A percentile compares a stretch with the other conserved stretches of the same genome.
Conservation (phyloP, 1,140 invertebrate species). For the Thrips palmi region DNA sequence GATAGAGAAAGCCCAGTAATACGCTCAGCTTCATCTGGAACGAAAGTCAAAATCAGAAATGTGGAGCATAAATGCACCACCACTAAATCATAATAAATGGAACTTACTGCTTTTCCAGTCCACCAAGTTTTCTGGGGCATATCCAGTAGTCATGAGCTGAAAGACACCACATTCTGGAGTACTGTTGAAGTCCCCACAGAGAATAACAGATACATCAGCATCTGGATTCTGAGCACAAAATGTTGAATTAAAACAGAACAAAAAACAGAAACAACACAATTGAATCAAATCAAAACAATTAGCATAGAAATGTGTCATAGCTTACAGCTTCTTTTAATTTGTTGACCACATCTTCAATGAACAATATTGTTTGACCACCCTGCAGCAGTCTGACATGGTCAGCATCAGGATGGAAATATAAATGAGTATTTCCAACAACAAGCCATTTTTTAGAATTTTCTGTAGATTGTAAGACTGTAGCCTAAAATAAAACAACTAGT, state of each 20-base stretch:
- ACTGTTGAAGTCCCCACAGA: slow-evolving; percentile 80
- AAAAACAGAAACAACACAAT: slow-evolving; percentile 9
- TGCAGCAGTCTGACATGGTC: slow-evolving; percentile 72
- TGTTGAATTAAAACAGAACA: slow-evolving; percentile 5
- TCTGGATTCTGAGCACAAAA: slow-evolving; percentile 27
- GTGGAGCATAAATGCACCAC: neutral
- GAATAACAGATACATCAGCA: slow-evolving; percentile 37
- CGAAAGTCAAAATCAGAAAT: slow-evolving; percentile 12
- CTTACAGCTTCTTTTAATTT: slow-evolving; percentile 26
- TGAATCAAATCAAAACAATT: slow-evolving; percentile 4
- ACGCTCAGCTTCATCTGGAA: slow-evolving; percentile 42
- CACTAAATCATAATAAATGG: neutral
- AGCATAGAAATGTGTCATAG: neutral
- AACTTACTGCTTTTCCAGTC: slow-evolving; percentile 66
- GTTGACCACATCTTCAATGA: slow-evolving; percentile 31
- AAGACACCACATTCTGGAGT: slow-evolving; percentile 62
- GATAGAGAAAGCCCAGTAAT: slow-evolving; percentile 36
- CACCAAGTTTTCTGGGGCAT: slow-evolving; percentile 34
- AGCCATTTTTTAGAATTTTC: slow-evolving; percentile 38
- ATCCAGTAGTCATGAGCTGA: slow-evolving; percentile 46
- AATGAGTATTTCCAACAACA: slow-evolving; percentile 72
- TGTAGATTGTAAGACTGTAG: slow-evolving; percentile 36
- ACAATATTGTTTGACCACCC: slow-evolving; percentile 38
- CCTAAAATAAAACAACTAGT: slow-evolving; percentile 22
- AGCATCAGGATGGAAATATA: slow-evolving; percentile 79